Percentiles rank a stretch among this genome's conserved stretches.
phyloP scores from a whole-genome alignment of 2,797 vertebrate species.

The Orientallactaga sibirica region DNA sequence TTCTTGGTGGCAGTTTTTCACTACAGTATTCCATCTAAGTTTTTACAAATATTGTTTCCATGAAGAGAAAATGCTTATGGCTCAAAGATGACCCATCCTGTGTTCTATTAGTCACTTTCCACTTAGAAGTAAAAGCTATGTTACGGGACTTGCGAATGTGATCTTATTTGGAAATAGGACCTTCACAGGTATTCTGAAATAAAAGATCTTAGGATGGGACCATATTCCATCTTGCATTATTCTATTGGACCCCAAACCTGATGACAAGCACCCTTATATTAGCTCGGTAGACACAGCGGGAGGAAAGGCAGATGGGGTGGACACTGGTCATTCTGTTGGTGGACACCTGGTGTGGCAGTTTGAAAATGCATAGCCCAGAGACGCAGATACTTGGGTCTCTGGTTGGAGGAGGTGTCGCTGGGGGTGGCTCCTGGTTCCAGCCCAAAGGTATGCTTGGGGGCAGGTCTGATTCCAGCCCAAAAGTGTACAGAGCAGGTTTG shows the following conservation, averaged over 20 bases:
- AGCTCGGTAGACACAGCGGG: neutral
- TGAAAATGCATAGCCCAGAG: too few relatives aligned
- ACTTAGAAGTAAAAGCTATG: neutral
- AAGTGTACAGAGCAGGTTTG: too few relatives aligned
- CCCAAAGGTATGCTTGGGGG: too few relatives aligned
- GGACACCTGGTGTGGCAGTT: too few relatives aligned
- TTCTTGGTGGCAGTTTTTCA: slow-evolving; percentile 51
- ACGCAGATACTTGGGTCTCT: too few relatives aligned
- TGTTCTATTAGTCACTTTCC: slow-evolving; percentile 15
- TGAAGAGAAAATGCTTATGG: neutral
- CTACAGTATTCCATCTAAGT: neutral
- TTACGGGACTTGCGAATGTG: neutral
- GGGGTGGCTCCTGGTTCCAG: too few relatives aligned
- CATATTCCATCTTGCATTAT: neutral
- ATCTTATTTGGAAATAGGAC: neutral
- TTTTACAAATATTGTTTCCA: slow-evolving; percentile 9
- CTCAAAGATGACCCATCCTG: neutral
- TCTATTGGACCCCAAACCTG: neutral
- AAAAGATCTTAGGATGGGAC: neutral
- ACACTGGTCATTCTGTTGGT: neutral
- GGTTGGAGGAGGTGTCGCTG: too few relatives aligned
- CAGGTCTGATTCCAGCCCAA: too few relatives aligned
- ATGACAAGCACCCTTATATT: neutral
- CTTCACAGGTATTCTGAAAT: neutral
- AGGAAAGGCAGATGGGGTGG: neutral